phyloP scores from a whole-genome alignment of 2,113 vertebrate species.

The Pogona vitticeps region DNA sequence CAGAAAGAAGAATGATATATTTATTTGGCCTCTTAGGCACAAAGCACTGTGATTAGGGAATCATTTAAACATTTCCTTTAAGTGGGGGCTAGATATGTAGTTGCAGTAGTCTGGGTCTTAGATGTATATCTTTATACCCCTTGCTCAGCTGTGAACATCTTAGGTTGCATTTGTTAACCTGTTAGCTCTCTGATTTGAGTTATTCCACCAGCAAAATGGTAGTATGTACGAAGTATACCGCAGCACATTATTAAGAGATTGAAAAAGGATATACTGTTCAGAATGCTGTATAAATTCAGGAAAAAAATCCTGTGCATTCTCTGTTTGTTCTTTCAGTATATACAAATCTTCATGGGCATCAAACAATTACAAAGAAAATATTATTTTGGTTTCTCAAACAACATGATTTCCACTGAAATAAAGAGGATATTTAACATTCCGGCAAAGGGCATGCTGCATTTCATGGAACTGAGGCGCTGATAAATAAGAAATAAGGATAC shows the following conservation, averaged over 20 bases:
- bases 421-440: neutral
- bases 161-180: neutral
- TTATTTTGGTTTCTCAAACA: too few relatives aligned
- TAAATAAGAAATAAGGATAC: neutral
- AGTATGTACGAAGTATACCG: neutral
- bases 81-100: too few relatives aligned
- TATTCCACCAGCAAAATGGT: neutral
- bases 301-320: too few relatives aligned
- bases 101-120: too few relatives aligned
- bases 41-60: too few relatives aligned
- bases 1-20: too few relatives aligned
- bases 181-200: neutral
- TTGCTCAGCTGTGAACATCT: neutral
- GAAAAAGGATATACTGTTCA: neutral
- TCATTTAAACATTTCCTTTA: too few relatives aligned
- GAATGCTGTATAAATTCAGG: too few relatives aligned
- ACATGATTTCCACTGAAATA: neutral
- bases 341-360: neutral
- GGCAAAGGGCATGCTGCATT: neutral
- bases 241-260: neutral
- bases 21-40: too few relatives aligned
- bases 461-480: neutral
- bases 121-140: too few relatives aligned
- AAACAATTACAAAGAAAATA: neutral
- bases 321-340: neutral